Percentiles rank a stretch among this genome's conserved stretches.
These are phyloP conservation scores for Myotis lucifugus DNA, from an alignment of 2,113 vertebrate genomes.

Conservation along the genomic window DNA sequence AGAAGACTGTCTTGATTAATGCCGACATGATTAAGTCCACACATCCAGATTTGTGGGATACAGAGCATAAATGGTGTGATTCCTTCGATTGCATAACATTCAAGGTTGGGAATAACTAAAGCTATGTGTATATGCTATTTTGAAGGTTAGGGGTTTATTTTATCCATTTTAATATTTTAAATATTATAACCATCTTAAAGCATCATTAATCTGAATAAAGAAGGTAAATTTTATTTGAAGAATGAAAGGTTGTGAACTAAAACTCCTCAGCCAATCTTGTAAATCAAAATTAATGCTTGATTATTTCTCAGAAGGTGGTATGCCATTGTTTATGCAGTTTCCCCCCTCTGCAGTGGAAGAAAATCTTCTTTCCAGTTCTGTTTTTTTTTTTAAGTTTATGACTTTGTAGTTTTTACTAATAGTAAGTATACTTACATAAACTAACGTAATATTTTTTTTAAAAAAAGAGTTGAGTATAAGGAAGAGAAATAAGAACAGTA, in stretches of 20 bases:
- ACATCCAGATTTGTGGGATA: neutral
- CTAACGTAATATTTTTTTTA: neutral
- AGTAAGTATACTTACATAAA: neutral
- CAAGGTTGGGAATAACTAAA: neutral
- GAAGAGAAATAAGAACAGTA: slow-evolving; percentile 20
- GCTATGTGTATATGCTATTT: neutral
- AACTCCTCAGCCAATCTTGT: neutral
- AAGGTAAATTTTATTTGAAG: neutral
- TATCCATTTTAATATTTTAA: neutral
- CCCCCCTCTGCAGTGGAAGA: neutral
- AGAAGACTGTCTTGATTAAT: neutral
- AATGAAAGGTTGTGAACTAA: neutral
- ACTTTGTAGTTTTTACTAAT: neutral
- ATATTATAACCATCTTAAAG: neutral
- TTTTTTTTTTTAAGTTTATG: neutral
- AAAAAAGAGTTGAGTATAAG: neutral
- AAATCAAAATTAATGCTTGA: neutral
- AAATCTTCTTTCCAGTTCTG: neutral
- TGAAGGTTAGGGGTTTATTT: neutral
- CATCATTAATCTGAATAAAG: neutral
- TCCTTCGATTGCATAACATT: neutral
- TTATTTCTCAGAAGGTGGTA: neutral
- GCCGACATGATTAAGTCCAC: neutral
- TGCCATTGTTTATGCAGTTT: neutral
- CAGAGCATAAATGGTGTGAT: neutral